phyloP scores from a whole-genome alignment of 2,888 invertebrate genomes.

The Sipha maydis region DNA sequence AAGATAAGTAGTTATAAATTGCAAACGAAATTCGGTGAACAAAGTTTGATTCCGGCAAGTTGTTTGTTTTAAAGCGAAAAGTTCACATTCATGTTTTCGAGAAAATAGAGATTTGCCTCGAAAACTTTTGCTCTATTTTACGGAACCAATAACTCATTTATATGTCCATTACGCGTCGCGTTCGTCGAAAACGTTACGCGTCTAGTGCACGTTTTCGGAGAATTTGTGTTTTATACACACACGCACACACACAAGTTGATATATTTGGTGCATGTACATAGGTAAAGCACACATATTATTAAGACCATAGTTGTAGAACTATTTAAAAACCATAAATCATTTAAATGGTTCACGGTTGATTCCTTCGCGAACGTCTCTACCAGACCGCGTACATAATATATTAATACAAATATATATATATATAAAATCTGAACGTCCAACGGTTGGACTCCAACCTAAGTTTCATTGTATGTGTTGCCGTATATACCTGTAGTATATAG shows the following conservation, averaged over 20 bases:
- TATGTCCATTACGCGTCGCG: not conserved
- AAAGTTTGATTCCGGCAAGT: not conserved
- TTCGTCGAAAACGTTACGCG: conserved; percentile 12
- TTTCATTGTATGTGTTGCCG: not conserved
- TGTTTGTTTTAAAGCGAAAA: not conserved
- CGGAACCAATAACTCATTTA: conserved; percentile 16
- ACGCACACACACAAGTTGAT: no score
- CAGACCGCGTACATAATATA: not conserved
- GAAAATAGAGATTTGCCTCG: conserved; percentile 34
- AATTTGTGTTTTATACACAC: not conserved
- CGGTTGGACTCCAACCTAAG: no score
- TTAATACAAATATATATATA: not conserved
- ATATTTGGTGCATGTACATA: no score
- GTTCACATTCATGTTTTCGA: conserved; percentile 21
- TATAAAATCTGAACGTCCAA: not conserved
- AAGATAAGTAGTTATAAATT: not conserved
- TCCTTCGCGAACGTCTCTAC: not conserved
- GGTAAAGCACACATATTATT: not conserved
- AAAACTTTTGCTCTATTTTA: conserved; percentile 8
- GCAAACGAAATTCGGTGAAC: no score
- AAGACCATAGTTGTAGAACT: not conserved
- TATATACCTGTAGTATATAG: not conserved
- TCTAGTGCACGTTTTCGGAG: not conserved
- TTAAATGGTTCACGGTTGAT: conserved; percentile 1
- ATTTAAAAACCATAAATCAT: conserved; percentile 48